Conservation (phyloP, 2,797 vertebrate genomes). For the Oceanodroma leucorhoa region DNA sequence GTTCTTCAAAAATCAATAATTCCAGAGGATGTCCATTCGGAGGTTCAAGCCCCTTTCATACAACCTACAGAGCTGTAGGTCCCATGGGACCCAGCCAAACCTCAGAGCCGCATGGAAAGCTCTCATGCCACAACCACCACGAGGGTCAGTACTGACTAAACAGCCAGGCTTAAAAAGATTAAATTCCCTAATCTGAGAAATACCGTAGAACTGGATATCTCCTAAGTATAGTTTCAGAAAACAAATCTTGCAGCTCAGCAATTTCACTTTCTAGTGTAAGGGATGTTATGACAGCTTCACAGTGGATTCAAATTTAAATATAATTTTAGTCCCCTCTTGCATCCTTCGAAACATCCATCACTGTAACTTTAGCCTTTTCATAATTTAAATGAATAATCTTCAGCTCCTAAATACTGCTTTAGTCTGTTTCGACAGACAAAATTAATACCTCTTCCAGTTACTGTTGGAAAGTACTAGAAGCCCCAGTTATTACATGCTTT, state of each 20-base stretch:
- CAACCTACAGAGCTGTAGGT: background rate
- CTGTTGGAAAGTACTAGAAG: conserved; percentile 4
- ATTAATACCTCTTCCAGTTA: conserved; percentile 33
- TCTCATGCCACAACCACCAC: background rate
- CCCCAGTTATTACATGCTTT: background rate
- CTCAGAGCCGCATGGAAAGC: background rate
- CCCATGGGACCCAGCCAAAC: background rate
- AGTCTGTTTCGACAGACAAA: conserved; percentile 45
- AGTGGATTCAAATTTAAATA: conserved; percentile 48
- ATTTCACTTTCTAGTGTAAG: conserved; percentile 3
- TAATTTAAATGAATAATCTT: conserved; percentile 55
- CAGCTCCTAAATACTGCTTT: conserved; percentile 28
- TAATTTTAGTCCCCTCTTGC: conserved; percentile 29
- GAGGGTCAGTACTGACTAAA: background rate
- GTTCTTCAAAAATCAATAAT: background rate
- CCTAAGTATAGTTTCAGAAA: conserved; percentile 20
- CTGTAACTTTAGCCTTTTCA: conserved; percentile 45
- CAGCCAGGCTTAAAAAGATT: background rate
- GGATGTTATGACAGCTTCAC: conserved; percentile 37
- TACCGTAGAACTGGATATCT: background rate
- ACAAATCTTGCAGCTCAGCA: conserved; percentile 43
- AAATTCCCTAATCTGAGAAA: conserved; percentile 11
- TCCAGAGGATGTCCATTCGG: background rate
- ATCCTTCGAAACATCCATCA: conserved; percentile 52
- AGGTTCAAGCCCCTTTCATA: background rate